Evolutionary conservation across 2,888 invertebrate genomes (phyloP).

Genomic region (Crepidodera aurea): DNA sequence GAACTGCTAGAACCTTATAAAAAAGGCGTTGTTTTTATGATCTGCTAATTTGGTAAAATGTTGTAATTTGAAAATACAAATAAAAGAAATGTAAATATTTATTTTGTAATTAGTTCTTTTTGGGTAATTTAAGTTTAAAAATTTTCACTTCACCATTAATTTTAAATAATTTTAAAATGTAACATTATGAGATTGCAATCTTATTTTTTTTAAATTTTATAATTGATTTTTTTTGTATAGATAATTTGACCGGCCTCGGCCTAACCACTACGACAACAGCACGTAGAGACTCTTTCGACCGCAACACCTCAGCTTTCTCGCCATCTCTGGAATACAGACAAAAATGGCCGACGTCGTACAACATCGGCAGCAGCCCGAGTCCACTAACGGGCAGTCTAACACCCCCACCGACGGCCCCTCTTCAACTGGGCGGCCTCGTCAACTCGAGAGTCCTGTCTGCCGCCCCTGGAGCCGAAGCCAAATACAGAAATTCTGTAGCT

Average conservation of each 20-base stretch:
- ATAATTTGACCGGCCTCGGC: slow-evolving; percentile 65
- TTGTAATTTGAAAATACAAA: no score
- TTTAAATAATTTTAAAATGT: no score
- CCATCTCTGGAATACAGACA: slow-evolving; percentile 76
- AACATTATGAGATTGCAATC: no score
- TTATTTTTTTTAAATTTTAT: not conserved
- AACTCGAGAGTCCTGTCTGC: slow-evolving; percentile 70
- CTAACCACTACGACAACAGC: slow-evolving; percentile 71
- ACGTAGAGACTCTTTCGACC: slow-evolving; percentile 80
- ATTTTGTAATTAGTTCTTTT: no score
- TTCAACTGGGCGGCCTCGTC: slow-evolving; percentile 74
- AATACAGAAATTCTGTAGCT: slow-evolving; percentile 77
- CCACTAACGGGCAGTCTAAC: slow-evolving; percentile 68
- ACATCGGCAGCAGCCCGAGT: slow-evolving; percentile 64
- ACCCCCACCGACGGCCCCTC: slow-evolving; percentile 73
- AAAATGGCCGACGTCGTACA: slow-evolving; percentile 68
- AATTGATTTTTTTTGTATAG: slow-evolving; percentile 37
- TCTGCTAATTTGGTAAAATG: no score
- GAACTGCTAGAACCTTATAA: no score
- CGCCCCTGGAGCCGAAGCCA: slow-evolving; percentile 93
- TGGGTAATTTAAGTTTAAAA: no score
- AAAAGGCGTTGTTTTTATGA: no score
- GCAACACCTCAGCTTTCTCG: slow-evolving; percentile 79
- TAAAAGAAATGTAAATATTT: no score
- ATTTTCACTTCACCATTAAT: no score